phyloP scores from a whole-genome alignment of 2,113 vertebrate species.

The Sigmodon hispidus region DNA sequence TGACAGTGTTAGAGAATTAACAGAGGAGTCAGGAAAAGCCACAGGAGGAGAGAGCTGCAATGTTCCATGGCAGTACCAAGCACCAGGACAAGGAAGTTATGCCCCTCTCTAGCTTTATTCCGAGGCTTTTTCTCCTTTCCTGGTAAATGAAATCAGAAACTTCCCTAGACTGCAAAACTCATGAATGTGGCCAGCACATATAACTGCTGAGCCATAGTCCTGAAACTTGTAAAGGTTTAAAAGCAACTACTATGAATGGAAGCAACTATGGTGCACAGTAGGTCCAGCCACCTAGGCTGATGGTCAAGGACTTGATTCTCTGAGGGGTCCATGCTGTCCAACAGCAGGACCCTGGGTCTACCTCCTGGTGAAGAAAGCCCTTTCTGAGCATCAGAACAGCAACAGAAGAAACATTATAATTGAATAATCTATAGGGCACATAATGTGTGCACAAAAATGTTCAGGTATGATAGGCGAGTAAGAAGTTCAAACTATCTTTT shows the following conservation, averaged over 20 bases:
- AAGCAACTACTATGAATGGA: neutral
- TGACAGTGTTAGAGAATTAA: neutral
- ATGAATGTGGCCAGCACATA: neutral
- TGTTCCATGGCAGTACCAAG: rapidly evolving
- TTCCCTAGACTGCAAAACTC: neutral
- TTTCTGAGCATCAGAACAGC: neutral
- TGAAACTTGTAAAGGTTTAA: neutral
- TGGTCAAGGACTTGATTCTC: neutral
- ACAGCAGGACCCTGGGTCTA: neutral
- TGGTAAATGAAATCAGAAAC: neutral
- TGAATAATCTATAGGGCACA: neutral
- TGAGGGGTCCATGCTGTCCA: neutral
- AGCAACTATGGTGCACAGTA: neutral
- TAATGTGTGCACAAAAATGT: neutral
- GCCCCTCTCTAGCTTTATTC: too few relatives aligned
- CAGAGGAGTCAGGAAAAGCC: neutral
- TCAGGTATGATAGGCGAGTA: too few relatives aligned
- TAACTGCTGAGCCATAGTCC: neutral
- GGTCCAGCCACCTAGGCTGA: neutral
- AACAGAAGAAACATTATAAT: neutral
- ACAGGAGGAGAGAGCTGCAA: neutral
- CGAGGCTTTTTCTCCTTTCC: neutral
- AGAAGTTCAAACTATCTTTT: neutral
- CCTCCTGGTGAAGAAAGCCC: neutral
- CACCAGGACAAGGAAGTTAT: neutral